Conservation (phyloP, 1,140 invertebrate genomes). For the Formica selysi region DNA sequence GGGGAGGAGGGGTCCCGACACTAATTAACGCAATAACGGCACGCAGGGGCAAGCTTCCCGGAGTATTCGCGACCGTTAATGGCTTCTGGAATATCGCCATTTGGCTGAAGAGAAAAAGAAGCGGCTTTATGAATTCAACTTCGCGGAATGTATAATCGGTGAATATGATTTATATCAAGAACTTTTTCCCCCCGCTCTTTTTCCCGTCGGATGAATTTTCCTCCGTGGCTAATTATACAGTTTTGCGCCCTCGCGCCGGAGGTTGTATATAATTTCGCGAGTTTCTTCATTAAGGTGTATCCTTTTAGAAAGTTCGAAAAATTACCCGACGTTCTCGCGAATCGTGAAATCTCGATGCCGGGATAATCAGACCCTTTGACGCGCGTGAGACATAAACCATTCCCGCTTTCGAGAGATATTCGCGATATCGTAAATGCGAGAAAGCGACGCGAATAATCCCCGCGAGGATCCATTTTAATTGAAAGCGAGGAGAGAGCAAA, state of each 20-base stretch:
- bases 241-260: too few species aligned
- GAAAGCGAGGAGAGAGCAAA: neutral
- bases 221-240: neutral
- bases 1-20: conserved; percentile 25
- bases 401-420: neutral
- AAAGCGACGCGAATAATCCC: conserved; percentile 33
- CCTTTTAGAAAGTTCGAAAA: neutral
- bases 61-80: conserved; percentile 4
- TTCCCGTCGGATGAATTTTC: neutral
- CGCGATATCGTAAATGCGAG: neutral
- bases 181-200: neutral
- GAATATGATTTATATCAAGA: neutral
- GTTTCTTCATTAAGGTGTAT: too few species aligned
- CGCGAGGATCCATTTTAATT: conserved; percentile 25
- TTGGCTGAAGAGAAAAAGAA: neutral
- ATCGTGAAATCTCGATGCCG: neutral
- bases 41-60: conserved; percentile 1
- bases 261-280: neutral
- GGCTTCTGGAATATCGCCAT: neutral
- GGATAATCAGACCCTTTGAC: neutral
- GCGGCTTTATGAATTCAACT: neutral
- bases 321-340: neutral
- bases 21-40: conserved; percentile 58
- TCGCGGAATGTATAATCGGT: neutral
- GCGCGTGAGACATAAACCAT: conserved; percentile 3